Evolutionary conservation across 2,797 vertebrate genomes (phyloP).

Genomic region (Rhinogobio ventralis): DNA sequence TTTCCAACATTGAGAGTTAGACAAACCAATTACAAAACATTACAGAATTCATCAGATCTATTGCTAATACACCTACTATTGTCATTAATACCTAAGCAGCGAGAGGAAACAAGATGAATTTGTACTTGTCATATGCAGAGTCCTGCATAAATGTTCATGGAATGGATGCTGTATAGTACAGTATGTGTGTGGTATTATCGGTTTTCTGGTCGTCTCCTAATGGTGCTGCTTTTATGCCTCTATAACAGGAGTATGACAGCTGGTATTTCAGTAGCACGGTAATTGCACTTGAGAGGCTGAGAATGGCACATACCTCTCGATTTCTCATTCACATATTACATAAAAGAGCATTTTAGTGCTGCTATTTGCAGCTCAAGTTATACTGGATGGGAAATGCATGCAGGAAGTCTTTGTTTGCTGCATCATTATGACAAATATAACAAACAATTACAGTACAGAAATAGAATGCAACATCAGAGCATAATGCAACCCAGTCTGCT

Average conservation of each 20-base stretch:
- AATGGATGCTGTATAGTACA: background rate
- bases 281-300: slow-evolving; percentile 63
- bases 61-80: background rate
- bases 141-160: background rate
- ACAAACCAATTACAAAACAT: background rate
- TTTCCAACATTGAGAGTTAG: background rate
- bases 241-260: slow-evolving; percentile 66
- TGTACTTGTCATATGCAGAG: background rate
- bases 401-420: slow-evolving; percentile 6
- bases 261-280: slow-evolving; percentile 67
- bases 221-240: slow-evolving; percentile 45
- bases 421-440: background rate
- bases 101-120: background rate
- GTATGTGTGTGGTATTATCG: background rate
- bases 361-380: background rate
- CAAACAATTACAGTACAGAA: slow-evolving; percentile 10
- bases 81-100: background rate
- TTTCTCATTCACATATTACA: background rate
- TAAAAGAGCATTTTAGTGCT: background rate
- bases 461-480: slow-evolving; percentile 12
- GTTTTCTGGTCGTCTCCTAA: slow-evolving; percentile 15
- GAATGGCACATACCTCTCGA: slow-evolving; percentile 37
- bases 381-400: background rate
- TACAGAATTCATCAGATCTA: background rate
- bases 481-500: background rate